Base-by-base conservation (phyloP, 2,888 invertebrate genomes). In the Magallana nippona region DNA sequence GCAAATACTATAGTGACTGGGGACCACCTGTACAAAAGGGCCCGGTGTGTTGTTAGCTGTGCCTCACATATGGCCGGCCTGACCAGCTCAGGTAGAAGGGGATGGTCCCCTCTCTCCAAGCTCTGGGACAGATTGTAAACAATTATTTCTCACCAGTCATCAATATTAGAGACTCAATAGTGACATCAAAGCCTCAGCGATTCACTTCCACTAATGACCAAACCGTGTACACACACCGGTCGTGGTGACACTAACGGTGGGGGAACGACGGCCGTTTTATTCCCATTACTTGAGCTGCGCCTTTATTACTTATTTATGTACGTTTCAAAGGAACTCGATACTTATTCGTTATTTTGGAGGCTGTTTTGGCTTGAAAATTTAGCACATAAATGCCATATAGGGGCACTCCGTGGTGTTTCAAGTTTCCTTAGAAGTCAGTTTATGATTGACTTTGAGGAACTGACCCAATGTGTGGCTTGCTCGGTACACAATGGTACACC, bases 291-390 rank as follows among this genome's bases (percentile, higher is more conserved):
- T 32, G 32, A 27, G 22, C 71, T 71, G 71, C 13, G 71, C 27
- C 71, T 71, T 71, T 71, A 71, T 71, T 27, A 71, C 71, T 71
- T 71, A 71, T 71, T 71, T 71, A 71, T 71, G 71, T 71, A 71
- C 15, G 27, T 71, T 71, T 71, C 71, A 71, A 71, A 71, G 71
- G 71, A 71, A 71, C 71, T 71, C 27, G 15, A 71, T 71, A 71
- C 71, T 71, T 71, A 71, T 22, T 71, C 15, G 71, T 71, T 71
- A 27, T 71, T 71, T 71, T 27, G 27, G 71, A 71, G 15, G 27
- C 27, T 71, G 71, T 27, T 71, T 71, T 27, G 71, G 71, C 44
- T 71, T 71, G 71, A 71, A 71, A 71, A 71, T 71, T 71, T 71
- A 71, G 71, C 71, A 71, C 71, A 71, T 71, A 71, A 71, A 71